Evolutionary conservation across 1,140 invertebrate species (phyloP).

Genomic region (Elysia chlorotica): DNA sequence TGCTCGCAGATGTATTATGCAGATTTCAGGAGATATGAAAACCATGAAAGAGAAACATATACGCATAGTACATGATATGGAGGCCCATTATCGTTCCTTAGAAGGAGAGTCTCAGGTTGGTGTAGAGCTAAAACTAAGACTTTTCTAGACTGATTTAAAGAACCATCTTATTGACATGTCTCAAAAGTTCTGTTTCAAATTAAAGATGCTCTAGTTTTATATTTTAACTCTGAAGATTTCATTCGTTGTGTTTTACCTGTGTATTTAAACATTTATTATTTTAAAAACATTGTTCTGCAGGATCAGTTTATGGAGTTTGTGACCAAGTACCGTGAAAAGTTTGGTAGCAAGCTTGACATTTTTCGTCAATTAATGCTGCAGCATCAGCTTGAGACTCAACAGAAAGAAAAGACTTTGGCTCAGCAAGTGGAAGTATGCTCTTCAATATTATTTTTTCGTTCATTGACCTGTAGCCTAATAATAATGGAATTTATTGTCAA

Average conservation of each 20-base stretch:
- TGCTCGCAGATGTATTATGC: conserved; percentile 46
- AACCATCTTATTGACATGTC: not conserved
- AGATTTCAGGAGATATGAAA: conserved; percentile 54
- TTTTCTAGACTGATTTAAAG: not conserved
- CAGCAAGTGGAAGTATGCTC: conserved; percentile 42
- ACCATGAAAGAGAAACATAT: conserved; percentile 54
- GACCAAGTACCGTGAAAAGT: conserved; percentile 43
- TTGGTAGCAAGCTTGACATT: conserved; percentile 45
- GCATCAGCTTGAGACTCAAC: conserved; percentile 40
- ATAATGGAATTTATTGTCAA: too few relatives aligned
- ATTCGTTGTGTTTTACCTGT: too few relatives aligned
- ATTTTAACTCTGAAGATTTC: not conserved
- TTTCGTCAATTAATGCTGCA: conserved; percentile 55
- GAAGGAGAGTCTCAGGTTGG: conserved; percentile 57
- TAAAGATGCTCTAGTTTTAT: not conserved
- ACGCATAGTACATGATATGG: conserved; percentile 53
- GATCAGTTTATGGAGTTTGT: conserved; percentile 58
- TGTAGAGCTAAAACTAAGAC: too few relatives aligned
- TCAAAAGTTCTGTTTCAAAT: not conserved
- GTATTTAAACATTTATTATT: too few relatives aligned
- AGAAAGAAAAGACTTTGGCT: conserved; percentile 55
- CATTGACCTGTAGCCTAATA: too few relatives aligned
- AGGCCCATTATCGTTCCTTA: conserved; percentile 50
- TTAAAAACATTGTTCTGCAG: conserved; percentile 40
- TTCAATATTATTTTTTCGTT: not conserved